A percentile compares a stretch with the other conserved stretches of the same genome.
Conservation (phyloP, 2,113 vertebrate species). For the Peucedramus taeniatus region DNA sequence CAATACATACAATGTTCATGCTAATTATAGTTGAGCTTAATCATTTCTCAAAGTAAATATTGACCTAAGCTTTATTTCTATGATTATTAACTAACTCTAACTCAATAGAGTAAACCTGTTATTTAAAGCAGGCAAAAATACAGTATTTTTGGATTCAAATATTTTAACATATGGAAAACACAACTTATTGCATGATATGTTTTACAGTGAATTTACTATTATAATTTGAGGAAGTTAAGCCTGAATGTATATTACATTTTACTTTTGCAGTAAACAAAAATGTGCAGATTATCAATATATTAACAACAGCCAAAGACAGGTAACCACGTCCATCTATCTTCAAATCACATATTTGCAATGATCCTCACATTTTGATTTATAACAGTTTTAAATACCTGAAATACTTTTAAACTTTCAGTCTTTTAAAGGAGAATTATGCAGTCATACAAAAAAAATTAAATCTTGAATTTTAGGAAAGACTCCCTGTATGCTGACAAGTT, state of each 20-base stretch:
- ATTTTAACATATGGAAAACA: not conserved
- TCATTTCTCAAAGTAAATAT: not conserved
- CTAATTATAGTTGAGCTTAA: not conserved
- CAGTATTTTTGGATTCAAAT: not conserved
- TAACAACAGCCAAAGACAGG: not conserved
- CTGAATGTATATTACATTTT: not conserved
- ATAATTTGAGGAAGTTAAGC: not conserved
- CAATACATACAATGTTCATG: conserved; percentile 19
- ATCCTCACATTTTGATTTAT: not conserved
- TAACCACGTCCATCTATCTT: not conserved
- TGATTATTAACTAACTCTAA: not conserved
- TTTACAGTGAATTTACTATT: not conserved
- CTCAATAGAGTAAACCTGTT: not conserved
- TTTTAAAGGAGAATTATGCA: not conserved
- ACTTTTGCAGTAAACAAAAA: not conserved
- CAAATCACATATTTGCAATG: not conserved
- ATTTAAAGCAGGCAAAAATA: not conserved
- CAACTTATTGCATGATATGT: not conserved
- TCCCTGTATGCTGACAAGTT: not conserved
- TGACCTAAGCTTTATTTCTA: not conserved
- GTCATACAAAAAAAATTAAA: not conserved
- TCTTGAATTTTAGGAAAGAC: not conserved
- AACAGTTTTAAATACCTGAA: not conserved
- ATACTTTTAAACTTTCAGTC: not conserved
- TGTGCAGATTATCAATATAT: not conserved